These are phyloP conservation scores for Corythaeola cristata DNA, from an alignment of 2,113 vertebrate species.

Conservation along the genomic window DNA sequence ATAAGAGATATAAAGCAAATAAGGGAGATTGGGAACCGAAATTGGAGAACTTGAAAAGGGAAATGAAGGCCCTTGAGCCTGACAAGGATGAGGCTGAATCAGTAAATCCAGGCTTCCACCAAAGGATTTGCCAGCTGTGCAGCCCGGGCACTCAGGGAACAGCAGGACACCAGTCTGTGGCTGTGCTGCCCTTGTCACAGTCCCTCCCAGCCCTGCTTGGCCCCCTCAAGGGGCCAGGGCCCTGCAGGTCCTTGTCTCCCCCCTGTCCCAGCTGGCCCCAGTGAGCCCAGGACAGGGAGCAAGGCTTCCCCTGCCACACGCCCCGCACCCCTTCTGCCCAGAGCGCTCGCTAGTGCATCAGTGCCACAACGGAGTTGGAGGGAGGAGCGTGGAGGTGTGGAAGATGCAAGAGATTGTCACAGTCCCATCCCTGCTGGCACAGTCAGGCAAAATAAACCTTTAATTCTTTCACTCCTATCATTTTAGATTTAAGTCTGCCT, in stretches of 20 bases:
- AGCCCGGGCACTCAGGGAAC: accelerated
- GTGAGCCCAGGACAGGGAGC: neutral
- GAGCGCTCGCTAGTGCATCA: accelerated
- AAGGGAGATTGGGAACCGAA: neutral
- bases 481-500: neutral
- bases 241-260: neutral
- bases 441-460: neutral
- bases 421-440: too few species aligned
- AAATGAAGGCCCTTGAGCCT: neutral
- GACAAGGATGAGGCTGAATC: neutral
- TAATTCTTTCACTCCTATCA: neutral
- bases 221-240: neutral
- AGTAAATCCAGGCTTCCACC: neutral
- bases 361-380: accelerated
- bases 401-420: neutral
- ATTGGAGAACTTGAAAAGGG: neutral
- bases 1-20: neutral
- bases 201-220: neutral
- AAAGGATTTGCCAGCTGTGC: neutral
- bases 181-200: neutral
- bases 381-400: neutral
- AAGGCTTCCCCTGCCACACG: neutral
- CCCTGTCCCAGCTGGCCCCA: neutral
- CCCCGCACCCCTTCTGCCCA: accelerated
- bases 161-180: neutral